Evolutionary conservation across 1,140 invertebrate genomes (phyloP).

Genomic region (Drosophila busckii): DNA sequence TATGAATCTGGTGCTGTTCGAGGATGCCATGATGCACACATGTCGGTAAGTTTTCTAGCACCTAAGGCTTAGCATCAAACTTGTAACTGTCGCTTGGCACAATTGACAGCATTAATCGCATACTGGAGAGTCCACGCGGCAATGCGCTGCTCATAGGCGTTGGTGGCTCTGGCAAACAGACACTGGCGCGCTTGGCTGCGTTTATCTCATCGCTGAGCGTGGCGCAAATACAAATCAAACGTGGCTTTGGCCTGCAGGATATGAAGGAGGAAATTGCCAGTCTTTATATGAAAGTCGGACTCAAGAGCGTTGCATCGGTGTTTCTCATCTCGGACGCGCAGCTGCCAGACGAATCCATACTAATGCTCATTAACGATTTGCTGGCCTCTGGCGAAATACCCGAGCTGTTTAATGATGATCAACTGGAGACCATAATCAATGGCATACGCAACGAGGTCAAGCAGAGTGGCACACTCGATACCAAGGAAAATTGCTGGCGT

Average conservation of each 20-base stretch:
- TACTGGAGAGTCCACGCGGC: constrained; percentile 93
- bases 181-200: constrained; percentile 90
- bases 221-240: constrained; percentile 94
- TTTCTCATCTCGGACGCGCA: constrained; percentile 97
- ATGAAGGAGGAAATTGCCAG: constrained; percentile 89
- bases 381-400: constrained; percentile 96
- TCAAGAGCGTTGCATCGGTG: constrained; percentile 93
- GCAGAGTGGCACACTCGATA: constrained; percentile 87
- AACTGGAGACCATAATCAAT: constrained; percentile 92
- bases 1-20: constrained; percentile 97
- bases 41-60: constrained; percentile 82
- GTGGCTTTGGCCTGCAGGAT: constrained; percentile 92
- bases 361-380: constrained; percentile 97
- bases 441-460: constrained; percentile 90
- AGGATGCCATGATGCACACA: constrained; percentile 96
- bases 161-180: constrained; percentile 97
- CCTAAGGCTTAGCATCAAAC: background rate
- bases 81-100: background rate
- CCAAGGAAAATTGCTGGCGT: constrained; percentile 96
- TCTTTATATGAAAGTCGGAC: constrained; percentile 92
- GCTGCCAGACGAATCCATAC: constrained; percentile 92
- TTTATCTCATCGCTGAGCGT: constrained; percentile 94
- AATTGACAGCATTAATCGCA: constrained; percentile 89
- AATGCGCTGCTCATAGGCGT: constrained; percentile 96
- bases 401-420: constrained; percentile 94